Evolutionary conservation across 2,113 vertebrate genomes (phyloP).

Genomic region (Tychaedon coryphoeus): DNA sequence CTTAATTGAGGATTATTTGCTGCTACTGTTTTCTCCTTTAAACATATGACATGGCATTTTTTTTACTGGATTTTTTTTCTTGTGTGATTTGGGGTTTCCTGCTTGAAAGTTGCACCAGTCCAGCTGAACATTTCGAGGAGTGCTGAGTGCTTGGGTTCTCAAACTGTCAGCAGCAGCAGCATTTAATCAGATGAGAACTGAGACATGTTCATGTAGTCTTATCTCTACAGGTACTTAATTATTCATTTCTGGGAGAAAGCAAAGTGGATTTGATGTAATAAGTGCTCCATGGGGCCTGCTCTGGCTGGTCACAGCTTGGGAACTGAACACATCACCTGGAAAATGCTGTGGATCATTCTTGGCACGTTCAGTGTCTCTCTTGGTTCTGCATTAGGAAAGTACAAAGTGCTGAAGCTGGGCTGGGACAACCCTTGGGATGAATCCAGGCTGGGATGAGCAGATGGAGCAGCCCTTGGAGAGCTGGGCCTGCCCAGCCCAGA

Average conservation of each 20-base stretch:
- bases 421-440: rapidly evolving
- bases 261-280: neutral
- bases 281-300: neutral
- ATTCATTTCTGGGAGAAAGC: neutral
- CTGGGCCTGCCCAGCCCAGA: neutral
- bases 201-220: neutral
- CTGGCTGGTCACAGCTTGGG: neutral
- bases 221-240: neutral
- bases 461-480: neutral
- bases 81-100: neutral
- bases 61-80: neutral
- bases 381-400: neutral
- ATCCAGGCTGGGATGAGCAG: neutral
- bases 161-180: neutral
- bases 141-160: neutral
- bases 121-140: neutral
- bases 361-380: neutral
- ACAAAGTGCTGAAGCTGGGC: neutral
- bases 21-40: neutral
- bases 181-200: neutral
- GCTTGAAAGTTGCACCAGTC: neutral
- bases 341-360: neutral
- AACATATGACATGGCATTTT: neutral
- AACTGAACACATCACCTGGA: neutral
- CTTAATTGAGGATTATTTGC: neutral